Base-by-base conservation (phyloP, 2,888 invertebrate genomes). In the Aradus depressus region DNA sequence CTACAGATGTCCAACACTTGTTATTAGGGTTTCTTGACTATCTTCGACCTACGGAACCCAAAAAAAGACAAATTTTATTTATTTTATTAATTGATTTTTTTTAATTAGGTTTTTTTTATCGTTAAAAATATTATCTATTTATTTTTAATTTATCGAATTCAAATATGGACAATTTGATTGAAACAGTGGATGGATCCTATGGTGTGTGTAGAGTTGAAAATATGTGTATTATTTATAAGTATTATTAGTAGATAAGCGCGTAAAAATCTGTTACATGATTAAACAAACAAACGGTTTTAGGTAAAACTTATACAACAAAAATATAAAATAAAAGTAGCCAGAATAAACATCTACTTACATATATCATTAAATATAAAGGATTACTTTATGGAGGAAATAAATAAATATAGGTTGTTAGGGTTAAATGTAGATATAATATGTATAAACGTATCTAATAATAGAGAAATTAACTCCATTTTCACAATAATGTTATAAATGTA, bases 181-280 rank as follows among this genome's bases (percentile, higher is more conserved):
- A n/a, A n/a, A n/a, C n/a, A n/a, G n/a, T n/a, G n/a, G n/a, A n/a
- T n/a, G n/a, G n/a, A n/a, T n/a, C n/a, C n/a, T n/a, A n/a, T n/a
- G n/a, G n/a, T n/a, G n/a, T n/a, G n/a, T n/a, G n/a, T n/a, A n/a
- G n/a, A n/a, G n/a, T n/a, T n/a, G n/a, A n/a, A n/a, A n/a, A n/a
- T n/a, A n/a, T n/a, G n/a, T n/a, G n/a, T n/a, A 2, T 35, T 38
- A 26, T 47, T 32, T 23, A 23, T 35, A 35, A 47, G 47, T 47
- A 47, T 47, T 47, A 47, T 37, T 47, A 47, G 47, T 47, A 32
- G 25, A 37, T 47, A 47, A 47, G 47, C 25, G 37, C 23, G n/a
- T 14, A 38, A 18, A 3, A 25, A 47, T 16, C 22, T n/a, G 25
- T 25, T 35, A 32, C 28, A 16, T 16, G 28, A 47, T 25, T 38